Base-by-base conservation (phyloP, 2,888 invertebrate genomes). In the Spialia ferax region DNA sequence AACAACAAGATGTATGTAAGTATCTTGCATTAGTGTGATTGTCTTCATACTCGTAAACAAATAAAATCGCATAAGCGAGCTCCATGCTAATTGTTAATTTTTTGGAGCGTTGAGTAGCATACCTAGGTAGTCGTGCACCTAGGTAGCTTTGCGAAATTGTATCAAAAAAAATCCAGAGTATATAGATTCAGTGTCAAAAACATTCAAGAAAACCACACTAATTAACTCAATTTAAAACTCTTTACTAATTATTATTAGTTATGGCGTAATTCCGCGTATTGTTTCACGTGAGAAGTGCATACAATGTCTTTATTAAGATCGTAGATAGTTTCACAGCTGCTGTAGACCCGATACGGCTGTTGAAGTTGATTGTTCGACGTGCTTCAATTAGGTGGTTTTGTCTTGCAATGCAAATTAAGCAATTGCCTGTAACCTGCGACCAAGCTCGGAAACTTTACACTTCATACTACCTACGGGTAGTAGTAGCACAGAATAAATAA, bases 271-370 rank as follows among this genome's bases (percentile, higher is more conserved):
- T 66, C 66, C 66, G 60, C 15, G 54, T 45, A 66, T 66, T 66
- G 66, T 66, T 63, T 66, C 66, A 52, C 60, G 66, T 66, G 66
- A 11, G 66, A 66, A 66, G 60, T 18, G 65, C 29, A 66, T 45
- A 66, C 66, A 67, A 67, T 67, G 66, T 61, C 32, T 67, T 48
- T 67, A 61, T 67, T 61, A 61, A 67, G 66, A 67, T 60, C 54
- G 7, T 20, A 66, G 66, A 66, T 66, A 52, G 54, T 38, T 60
- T 66, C 60, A 54, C 60, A 54, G 66, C 66, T 60, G 42, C 60
- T 42, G 66, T 60, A 32, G 66, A 54, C 60, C 29, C 52, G 54
- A 66, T 66, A 60, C 42, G 38, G 52, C 22, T 4, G 48, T 42
- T 35, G 48, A 48, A 1, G 48, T 42, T 35, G 48, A 48, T 59